phyloP scores from a whole-genome alignment of 2,888 invertebrate genomes.

The Drosophila fulvimacula region DNA sequence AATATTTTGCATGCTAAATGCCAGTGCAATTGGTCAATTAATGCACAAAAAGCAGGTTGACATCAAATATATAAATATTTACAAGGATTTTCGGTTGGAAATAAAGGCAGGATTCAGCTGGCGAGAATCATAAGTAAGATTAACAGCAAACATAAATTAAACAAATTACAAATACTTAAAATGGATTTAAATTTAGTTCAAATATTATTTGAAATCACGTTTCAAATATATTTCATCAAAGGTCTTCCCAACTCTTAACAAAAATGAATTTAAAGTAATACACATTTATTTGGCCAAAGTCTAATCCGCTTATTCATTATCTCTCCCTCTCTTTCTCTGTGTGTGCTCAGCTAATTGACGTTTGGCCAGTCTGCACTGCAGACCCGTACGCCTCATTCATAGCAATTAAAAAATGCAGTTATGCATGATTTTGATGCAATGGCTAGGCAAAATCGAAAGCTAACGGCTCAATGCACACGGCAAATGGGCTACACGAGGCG shows the following conservation, averaged over 20 bases:
- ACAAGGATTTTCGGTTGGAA: not conserved
- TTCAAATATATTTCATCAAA: not conserved
- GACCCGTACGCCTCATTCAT: slow-evolving; percentile 33
- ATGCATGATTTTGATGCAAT: slow-evolving; percentile 40
- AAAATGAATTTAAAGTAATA: slow-evolving; percentile 1
- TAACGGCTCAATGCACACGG: slow-evolving; percentile 22
- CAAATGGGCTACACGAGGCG: slow-evolving; percentile 12
- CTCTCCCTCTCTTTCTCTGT: too few relatives aligned
- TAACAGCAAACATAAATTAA: not conserved
- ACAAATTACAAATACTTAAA: not conserved
- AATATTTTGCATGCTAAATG: slow-evolving; percentile 20
- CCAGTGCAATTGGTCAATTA: slow-evolving; percentile 4
- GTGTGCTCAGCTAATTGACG: slow-evolving; percentile 10
- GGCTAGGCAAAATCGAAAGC: slow-evolving; percentile 20
- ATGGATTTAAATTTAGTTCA: not conserved
- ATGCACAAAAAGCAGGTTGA: not conserved
- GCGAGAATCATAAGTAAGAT: not conserved
- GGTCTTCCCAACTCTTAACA: not conserved
- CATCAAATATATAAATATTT: not conserved
- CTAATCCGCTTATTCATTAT: slow-evolving; percentile 27
- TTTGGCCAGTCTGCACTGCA: slow-evolving; percentile 5
- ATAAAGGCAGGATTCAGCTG: not conserved
- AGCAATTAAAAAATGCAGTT: slow-evolving; percentile 61
- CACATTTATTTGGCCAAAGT: not conserved
- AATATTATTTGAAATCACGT: not conserved